Evolutionary conservation across 2,113 vertebrate genomes (phyloP).

Genomic region (Stigmatopora argus): DNA sequence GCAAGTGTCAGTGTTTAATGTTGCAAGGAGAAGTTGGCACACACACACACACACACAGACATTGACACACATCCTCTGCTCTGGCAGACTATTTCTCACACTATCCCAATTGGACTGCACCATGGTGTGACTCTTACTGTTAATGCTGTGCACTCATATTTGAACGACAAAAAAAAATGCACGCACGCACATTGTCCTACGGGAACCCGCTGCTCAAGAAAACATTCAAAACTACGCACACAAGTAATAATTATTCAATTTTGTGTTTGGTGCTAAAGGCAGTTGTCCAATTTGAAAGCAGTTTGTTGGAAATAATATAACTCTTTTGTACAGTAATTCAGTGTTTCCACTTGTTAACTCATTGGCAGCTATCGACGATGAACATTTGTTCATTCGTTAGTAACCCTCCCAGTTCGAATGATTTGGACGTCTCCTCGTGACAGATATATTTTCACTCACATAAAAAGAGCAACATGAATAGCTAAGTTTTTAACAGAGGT

Average conservation of each 20-base stretch:
- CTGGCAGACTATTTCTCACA: conserved; percentile 28
- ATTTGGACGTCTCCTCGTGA: too few relatives aligned
- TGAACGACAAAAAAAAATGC: conserved; percentile 39
- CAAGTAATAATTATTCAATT: neutral
- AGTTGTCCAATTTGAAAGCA: neutral
- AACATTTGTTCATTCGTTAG: too few relatives aligned
- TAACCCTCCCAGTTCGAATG: too few relatives aligned
- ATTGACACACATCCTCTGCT: conserved; percentile 25
- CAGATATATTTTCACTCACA: too few relatives aligned
- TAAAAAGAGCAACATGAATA: too few relatives aligned
- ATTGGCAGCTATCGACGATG: too few relatives aligned
- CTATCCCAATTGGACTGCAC: conserved; percentile 17
- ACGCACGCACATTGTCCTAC: neutral
- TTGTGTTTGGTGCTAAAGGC: neutral
- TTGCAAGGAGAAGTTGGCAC: conserved; percentile 39
- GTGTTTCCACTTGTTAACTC: neutral
- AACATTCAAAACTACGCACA: neutral
- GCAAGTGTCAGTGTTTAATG: conserved; percentile 48
- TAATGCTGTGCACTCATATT: conserved; percentile 15
- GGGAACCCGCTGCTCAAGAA: conserved; percentile 4
- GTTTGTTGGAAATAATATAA: neutral
- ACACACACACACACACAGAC: conserved; percentile 19
- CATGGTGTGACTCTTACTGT: conserved; percentile 29
- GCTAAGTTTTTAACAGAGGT: neutral
- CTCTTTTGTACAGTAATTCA: neutral